Base-by-base conservation (phyloP, 2,113 vertebrate species). In the Actinemys pallida region DNA sequence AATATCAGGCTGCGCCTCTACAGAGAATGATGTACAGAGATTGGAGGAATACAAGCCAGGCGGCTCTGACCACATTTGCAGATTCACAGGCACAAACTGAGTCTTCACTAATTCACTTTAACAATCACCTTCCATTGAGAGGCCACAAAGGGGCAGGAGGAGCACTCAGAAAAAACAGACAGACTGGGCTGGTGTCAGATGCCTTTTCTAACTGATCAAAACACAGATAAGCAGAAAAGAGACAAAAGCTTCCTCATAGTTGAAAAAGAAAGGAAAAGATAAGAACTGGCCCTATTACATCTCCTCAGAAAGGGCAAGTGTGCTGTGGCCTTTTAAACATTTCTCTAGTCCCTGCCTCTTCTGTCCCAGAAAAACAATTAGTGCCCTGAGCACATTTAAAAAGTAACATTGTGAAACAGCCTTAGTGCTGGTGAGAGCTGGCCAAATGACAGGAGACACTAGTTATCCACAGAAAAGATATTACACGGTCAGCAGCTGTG, bases 211-310 rank as follows among this genome's bases (percentile, higher is more conserved):
- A 97, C 83, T 95, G 83, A 96, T 89, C 88, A 87, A 94, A 93
- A 96, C 90, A 97, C 91, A 95, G 83, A 96, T 96, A 97, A 97
- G 96, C 94, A 97, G 93, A 94, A 94, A 3, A 56, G 62, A 80
- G 84, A 49, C 78, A 69, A 56, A 27, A 24, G 25, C 35, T 59
- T 3, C 11, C 3, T 29, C 42, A 42, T 3, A 83, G 53, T 54
- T 59, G 52, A 24, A 59, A 83, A 65, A 54, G 27, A 81, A 25
- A 69, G 9, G 42, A 54, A 56, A 83, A 5, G 25, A 14, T n/a
- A 78, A 76, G 54, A 83, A 75, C 2, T 12, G 27, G 87, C 59
- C 65, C 45, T 82, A 56, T 56, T 89, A 50, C 35, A 25, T 35
- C 5, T 52, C 54, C 49, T 65, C 10, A 65, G 56, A 65, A 54